Conservation (phyloP, 2,113 vertebrate genomes). For the Ariopsis seemanni region DNA sequence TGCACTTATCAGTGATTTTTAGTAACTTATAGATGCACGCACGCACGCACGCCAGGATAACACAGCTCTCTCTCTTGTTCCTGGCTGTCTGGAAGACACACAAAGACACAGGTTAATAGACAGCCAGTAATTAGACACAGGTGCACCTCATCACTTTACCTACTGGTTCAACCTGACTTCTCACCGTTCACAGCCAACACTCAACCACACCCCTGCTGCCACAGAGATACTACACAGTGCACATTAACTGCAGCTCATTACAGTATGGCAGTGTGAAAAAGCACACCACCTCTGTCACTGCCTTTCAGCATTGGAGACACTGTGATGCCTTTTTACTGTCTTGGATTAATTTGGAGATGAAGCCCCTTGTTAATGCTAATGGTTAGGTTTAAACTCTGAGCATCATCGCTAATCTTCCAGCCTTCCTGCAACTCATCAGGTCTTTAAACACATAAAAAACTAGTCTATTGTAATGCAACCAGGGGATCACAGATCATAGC, state of each 20-base stretch:
- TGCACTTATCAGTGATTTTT: too few species aligned
- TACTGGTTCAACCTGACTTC: too few species aligned
- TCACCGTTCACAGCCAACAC: too few species aligned
- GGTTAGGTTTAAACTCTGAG: neutral
- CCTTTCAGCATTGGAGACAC: neutral
- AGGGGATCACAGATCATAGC: neutral
- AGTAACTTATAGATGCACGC: too few species aligned
- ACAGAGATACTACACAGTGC: neutral
- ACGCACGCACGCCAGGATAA: too few species aligned
- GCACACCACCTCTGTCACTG: neutral
- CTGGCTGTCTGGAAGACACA: too few species aligned
- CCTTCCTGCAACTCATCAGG: neutral
- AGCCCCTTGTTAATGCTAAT: neutral
- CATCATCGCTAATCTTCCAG: neutral
- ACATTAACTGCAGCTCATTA: neutral
- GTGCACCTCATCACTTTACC: too few species aligned
- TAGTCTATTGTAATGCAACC: neutral
- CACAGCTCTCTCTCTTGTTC: too few species aligned
- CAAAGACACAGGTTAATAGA: too few species aligned
- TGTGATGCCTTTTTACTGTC: neutral
- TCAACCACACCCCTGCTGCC: too few species aligned
- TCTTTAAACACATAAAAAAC: neutral
- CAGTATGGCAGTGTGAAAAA: neutral
- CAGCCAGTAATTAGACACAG: too few species aligned
- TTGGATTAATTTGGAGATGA: neutral